A percentile compares a stretch with the other conserved stretches of the same genome.
Evolutionary conservation across 2,113 vertebrate genomes (phyloP).

Genomic region (Siniperca knerii): DNA sequence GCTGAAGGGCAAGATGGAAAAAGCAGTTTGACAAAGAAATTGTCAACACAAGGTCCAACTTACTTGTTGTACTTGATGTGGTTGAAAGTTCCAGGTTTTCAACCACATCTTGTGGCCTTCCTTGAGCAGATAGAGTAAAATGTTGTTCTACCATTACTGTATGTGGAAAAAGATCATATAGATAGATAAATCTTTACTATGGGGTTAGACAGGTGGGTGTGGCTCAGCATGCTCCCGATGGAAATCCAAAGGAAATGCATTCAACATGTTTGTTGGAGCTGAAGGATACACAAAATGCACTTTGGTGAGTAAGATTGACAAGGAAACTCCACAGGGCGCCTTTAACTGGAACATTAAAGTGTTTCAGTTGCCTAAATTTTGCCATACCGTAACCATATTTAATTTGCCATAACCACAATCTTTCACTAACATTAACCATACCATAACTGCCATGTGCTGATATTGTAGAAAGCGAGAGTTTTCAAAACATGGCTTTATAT

Average conservation of each 20-base stretch:
- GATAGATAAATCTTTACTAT: background rate
- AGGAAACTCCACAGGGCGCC: background rate
- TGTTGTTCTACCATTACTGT: background rate
- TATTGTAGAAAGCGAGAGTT: background rate
- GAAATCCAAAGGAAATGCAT: no score
- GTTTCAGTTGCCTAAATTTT: background rate
- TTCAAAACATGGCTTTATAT: background rate
- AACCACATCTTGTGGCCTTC: background rate
- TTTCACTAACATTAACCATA: background rate
- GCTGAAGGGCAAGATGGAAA: conserved; percentile 26
- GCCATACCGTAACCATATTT: background rate
- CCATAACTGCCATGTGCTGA: background rate
- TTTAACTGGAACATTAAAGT: background rate
- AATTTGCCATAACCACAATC: background rate
- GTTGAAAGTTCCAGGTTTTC: background rate
- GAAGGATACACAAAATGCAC: no score
- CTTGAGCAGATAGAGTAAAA: background rate
- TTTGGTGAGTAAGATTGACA: background rate
- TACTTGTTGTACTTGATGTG: background rate
- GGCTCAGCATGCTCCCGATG: background rate
- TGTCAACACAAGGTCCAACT: background rate
- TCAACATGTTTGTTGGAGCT: no score
- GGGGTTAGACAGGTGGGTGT: background rate
- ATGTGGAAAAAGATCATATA: background rate
- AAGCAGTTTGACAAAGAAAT: background rate